phyloP scores from a whole-genome alignment of 2,113 vertebrate species.

The Vombatus ursinus region DNA sequence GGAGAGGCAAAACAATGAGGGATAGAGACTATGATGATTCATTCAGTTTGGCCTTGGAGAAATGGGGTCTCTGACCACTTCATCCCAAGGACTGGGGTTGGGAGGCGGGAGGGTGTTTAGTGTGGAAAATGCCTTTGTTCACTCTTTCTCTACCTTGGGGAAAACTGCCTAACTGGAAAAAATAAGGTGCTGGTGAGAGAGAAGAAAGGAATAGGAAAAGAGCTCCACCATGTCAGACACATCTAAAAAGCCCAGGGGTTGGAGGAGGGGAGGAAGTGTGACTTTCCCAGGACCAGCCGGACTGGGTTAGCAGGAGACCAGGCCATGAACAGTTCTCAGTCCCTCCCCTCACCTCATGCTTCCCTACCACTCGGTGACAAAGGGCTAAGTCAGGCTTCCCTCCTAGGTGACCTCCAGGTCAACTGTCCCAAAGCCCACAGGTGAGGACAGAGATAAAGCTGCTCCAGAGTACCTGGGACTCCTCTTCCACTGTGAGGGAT shows the following conservation, averaged over 20 bases:
- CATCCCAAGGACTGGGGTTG: background rate
- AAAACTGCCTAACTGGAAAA: background rate
- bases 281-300: background rate
- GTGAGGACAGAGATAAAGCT: background rate
- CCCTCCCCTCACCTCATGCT: background rate
- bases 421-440: background rate
- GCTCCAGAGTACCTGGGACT: background rate
- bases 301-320: background rate
- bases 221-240: background rate
- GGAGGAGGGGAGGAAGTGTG: too few species aligned
- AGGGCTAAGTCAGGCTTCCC: background rate
- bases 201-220: background rate
- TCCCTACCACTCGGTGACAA: background rate
- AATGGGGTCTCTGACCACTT: too few species aligned
- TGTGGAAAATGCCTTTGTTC: background rate
- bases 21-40: background rate
- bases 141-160: background rate
- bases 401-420: background rate
- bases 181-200: background rate
- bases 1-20: background rate
- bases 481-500: background rate
- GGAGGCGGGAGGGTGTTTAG: background rate
- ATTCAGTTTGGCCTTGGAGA: background rate
- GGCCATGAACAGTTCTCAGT: too few species aligned
- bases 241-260: background rate